Evolutionary conservation across 1,140 invertebrate genomes (phyloP).

Genomic region (Apis florea): DNA sequence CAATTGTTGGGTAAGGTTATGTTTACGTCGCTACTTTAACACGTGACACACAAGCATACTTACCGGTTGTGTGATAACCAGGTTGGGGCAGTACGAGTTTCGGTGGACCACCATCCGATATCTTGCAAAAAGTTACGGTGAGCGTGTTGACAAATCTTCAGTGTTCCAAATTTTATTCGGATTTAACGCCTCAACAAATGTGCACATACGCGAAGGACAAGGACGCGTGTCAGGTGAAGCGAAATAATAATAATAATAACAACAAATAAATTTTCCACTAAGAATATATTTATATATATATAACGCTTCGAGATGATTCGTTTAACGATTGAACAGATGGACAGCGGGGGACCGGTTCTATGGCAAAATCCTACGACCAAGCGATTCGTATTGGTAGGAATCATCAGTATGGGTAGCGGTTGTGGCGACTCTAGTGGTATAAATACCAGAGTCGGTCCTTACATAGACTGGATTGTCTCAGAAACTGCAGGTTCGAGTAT

Average conservation of each 20-base stretch:
- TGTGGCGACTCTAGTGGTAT: slow-evolving; percentile 76
- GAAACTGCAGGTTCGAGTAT: slow-evolving; percentile 73
- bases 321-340: slow-evolving; percentile 78
- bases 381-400: slow-evolving; percentile 78
- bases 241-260: background rate
- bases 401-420: slow-evolving; percentile 81
- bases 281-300: background rate
- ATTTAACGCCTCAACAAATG: slow-evolving; percentile 77
- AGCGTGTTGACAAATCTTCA: slow-evolving; percentile 80
- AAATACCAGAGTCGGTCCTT: slow-evolving; percentile 80
- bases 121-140: slow-evolving; percentile 82
- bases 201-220: slow-evolving; percentile 79
- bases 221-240: slow-evolving; percentile 69
- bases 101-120: slow-evolving; percentile 81
- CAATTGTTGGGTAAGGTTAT: slow-evolving; percentile 79
- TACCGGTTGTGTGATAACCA: slow-evolving; percentile 65
- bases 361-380: slow-evolving; percentile 80
- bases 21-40: background rate
- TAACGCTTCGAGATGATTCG: no score
- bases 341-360: slow-evolving; percentile 86
- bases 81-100: slow-evolving; percentile 85
- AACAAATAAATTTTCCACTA: background rate
- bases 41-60: no score
- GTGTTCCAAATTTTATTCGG: slow-evolving; percentile 38
- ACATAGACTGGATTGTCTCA: slow-evolving; percentile 81